Evolutionary conservation across 2,113 vertebrate species (phyloP).

Genomic region (Poeciliopsis prolifica): DNA sequence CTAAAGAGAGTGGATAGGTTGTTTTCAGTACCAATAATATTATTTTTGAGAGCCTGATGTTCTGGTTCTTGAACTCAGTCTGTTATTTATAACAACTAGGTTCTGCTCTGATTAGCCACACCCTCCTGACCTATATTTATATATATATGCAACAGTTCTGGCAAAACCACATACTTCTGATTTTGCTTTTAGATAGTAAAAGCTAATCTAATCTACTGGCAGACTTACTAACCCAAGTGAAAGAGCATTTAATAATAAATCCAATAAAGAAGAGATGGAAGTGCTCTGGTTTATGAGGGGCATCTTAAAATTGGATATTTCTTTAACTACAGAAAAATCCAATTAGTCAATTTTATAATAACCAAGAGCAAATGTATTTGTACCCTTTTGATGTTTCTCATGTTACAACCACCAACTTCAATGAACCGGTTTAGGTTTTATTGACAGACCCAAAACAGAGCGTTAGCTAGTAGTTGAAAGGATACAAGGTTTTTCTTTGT

Average conservation of each 20-base stretch:
- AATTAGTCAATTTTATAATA: background rate
- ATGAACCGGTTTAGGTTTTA: background rate
- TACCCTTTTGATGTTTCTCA: background rate
- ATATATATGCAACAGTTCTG: too few species aligned
- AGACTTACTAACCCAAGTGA: background rate
- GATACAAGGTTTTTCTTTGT: background rate
- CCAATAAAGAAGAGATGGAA: background rate
- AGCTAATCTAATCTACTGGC: background rate
- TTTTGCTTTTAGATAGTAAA: background rate
- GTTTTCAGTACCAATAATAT: constrained; percentile 28
- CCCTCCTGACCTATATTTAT: constrained; percentile 18
- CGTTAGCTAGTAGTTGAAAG: background rate
- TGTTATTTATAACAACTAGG: constrained; percentile 61
- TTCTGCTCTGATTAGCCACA: constrained; percentile 46
- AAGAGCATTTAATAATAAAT: background rate
- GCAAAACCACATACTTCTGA: background rate
- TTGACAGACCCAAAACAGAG: background rate
- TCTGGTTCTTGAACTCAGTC: constrained; percentile 57
- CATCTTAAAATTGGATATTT: background rate
- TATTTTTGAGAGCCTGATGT: constrained; percentile 37
- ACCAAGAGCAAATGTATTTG: background rate
- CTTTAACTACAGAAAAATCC: background rate
- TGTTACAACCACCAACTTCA: background rate
- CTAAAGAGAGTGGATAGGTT: constrained; percentile 23
- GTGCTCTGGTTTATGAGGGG: background rate